Base-by-base conservation (phyloP, 1,140 invertebrate species). In the Cydia strobilella region DNA sequence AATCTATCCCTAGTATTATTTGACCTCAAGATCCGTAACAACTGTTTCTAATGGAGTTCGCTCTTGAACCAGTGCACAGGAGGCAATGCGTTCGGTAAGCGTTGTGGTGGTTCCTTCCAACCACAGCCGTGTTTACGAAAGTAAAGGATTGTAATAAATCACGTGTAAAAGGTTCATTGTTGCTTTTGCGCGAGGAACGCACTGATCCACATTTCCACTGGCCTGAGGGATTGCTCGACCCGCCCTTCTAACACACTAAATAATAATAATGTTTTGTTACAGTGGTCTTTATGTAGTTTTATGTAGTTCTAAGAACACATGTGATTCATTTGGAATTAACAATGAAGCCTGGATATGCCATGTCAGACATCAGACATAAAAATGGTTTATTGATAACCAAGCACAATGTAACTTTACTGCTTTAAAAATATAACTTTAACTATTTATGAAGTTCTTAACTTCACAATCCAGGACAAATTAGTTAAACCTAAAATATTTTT, bases 101-200 rank as follows among this genome's bases (percentile, higher is more conserved):
- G 45, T 59, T 23, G 31, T 69, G 23, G 18, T 20, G 31, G 65
- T 10, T 31, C 12, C 9, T 69, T 35, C 31, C 13, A 66, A 18
- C 65, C 65, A 27, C 65, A 35, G 65, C 65, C 65, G 65, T 69
- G 31, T 69, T 69, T 69, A 69, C 65, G 31, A 69, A 69, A 69
- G 65, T 23, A 69, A 69, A 69, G 65, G 65, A 69, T 69, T 69
- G 65, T 35, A 69, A 69, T 69, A 69, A 69, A 69, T 69, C 65
- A 69, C 65, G 65, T 23, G 65, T 69, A 69, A 69, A 69, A 69
- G 65, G 65, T 69, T 69, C 65, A 69, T 69, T 69, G 65, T 69
- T 39, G 65, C 65, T 39, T 69, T 69, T 42, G 20, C 31, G 10
- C 31, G 63, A 27, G 27, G 63, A 31, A 27, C 15, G 65, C 31